Base-by-base conservation (phyloP, 2,888 invertebrate species). In the Lamellibrachia satsuma region DNA sequence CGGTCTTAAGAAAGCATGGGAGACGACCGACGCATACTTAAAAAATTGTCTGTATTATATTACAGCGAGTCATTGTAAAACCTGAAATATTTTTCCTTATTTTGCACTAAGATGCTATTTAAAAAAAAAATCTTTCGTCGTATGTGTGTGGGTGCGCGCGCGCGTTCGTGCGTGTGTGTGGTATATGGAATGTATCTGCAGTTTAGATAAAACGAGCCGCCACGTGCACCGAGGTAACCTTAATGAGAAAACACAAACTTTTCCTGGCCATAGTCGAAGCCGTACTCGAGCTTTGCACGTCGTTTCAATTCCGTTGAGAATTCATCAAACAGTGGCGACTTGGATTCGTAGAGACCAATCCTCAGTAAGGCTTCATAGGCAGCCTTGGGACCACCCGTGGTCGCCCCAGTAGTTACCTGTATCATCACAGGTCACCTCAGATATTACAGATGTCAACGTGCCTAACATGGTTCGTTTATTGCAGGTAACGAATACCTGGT, bases 281-380 rank as follows among this genome's bases (percentile, higher is more conserved):
- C 95, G 94, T 96, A 97, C 92, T 96, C 94, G 27, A 94, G 92
- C 91, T 94, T 92, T 3, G 97, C 96, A 7, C 95, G 94, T 9
- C 94, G 94, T 93, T 96, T 96, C 95, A 98, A 98, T 96, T 98
- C 97, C 94, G 97, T 97, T 92, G 98, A 98, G 95, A 98, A 98
- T 93, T 98, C 97, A 92, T 97, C 97, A 96, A 98, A 98, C 95
- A 98, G 98, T 90, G 97, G 97, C 94, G 98, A 98, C 92, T 95
- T 95, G 1, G 97, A 96, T 8, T 96, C 95, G 27, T 98, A 97
- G 3, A 99, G 98, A 7, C 98, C 98, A 93, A 99, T 98, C 0
- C 98, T 98, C 92, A 99, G 97, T 93, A 99, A 97, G 0, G 98
- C 98, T 93, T 98, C 98, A 96, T 98, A 99, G 0, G 99, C 99